Base-by-base conservation (phyloP, 2,888 invertebrate genomes). In the Catocala nupta region DNA sequence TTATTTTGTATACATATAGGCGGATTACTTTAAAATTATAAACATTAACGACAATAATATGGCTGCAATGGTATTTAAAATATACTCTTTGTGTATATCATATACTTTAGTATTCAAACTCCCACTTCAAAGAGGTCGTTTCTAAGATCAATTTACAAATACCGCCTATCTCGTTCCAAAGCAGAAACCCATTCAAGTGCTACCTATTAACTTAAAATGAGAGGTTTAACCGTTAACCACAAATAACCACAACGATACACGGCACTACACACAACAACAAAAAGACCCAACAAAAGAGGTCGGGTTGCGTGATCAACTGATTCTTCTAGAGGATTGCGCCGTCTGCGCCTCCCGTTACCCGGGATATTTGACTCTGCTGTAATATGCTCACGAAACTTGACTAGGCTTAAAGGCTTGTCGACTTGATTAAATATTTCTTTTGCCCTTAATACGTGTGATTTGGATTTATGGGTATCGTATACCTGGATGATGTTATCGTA, bases 351-450 rank as follows among this genome's bases (percentile, higher is more conserved):
- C 83, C 55, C 33, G 71, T 85, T 81, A 62, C 80, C 53, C 78
- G 75, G 65, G 77, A 71, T 67, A 83, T 75, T 71, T 68, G 78
- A 82, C 71, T 65, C 82, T 58, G 65, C 65, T 66, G 71, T 76
- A 78, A 77, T 77, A 76, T 73, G 73, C 73, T 79, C 70, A 63
- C 58, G 82, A 75, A 82, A 83, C 75, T 65, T 68, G 84, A 83
- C 56, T 6, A 68, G 70, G 74, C 70, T 77, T 69, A 74, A 55
- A 39, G 62, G 77, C 70, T 81, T 77, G 44, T 43, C 50, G 61
- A 64, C 68, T 72, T 81, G 82, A 81, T 81, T 77, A 75, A 82
- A 83, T 81, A 77, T 81, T 70, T 78, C 43, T 65, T 67, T 59
- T 36, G 61, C 52, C 25, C 25, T 59, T 44, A 52, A 51, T 69